A percentile compares a stretch with the other conserved stretches of the same genome.
phyloP scores from a whole-genome alignment of 37 sponge, comb jelly and placozoan species.

The Dysidea cf. avara region DNA sequence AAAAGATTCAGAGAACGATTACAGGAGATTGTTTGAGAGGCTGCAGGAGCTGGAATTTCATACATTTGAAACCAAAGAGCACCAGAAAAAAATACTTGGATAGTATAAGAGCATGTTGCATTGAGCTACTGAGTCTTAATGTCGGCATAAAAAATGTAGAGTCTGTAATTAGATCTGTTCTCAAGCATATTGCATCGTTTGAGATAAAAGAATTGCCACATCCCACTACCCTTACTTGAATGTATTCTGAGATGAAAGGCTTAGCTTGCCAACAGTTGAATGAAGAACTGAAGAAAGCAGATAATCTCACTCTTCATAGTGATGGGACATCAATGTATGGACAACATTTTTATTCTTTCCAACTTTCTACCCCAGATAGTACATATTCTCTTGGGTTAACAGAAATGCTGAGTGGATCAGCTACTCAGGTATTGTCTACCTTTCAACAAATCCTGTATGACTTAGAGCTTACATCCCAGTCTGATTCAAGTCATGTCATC shows the following conservation, averaged over 20 bases:
- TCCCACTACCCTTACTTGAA: conserved; percentile 1
- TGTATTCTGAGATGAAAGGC: conserved; percentile 6
- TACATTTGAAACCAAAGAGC: too few relatives aligned
- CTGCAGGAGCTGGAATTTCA: too few relatives aligned
- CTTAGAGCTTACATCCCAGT: background rate
- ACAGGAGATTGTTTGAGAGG: too few relatives aligned
- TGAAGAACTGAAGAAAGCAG: conserved; percentile 1
- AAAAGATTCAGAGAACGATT: too few relatives aligned
- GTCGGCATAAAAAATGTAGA: conserved; percentile 1
- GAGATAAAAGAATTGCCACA: conserved; percentile 2
- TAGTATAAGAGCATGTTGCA: conserved; percentile 1
- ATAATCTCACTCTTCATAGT: conserved; percentile 6
- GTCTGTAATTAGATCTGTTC: conserved; percentile 8
- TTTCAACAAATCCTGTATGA: background rate
- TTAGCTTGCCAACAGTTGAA: conserved; percentile 4
- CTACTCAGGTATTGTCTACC: background rate
- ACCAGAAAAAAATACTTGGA: conserved; percentile 1
- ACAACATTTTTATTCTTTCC: conserved; percentile 10
- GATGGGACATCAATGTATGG: conserved; percentile 36
- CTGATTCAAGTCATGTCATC: background rate
- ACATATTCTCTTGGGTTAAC: conserved; percentile 8
- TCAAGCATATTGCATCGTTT: conserved; percentile 2
- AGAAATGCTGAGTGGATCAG: conserved; percentile 26
- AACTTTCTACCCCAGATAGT: conserved; percentile 1
- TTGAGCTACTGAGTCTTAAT: conserved; percentile 1